A percentile compares a stretch with the other conserved stretches of the same genome.
phyloP scores from a whole-genome alignment of 2,888 invertebrate genomes.

The Agrochola macilenta region DNA sequence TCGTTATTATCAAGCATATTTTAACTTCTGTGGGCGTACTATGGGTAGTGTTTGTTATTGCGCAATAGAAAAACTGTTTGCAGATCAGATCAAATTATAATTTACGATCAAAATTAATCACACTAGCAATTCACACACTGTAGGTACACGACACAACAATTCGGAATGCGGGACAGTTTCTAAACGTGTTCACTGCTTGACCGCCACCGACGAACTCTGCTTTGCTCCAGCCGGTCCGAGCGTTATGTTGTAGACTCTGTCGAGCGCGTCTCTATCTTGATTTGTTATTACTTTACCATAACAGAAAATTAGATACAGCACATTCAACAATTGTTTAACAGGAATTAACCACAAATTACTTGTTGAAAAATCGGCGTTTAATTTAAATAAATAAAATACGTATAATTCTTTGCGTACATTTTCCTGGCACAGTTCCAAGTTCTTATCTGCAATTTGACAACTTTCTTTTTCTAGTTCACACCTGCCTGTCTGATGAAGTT shows the following conservation, averaged over 20 bases:
- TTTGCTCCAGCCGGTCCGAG: too few species aligned
- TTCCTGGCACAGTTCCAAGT: slow-evolving; percentile 40
- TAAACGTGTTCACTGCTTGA: too few species aligned
- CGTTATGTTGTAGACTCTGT: too few species aligned
- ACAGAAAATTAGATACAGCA: neutral
- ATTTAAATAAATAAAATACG: slow-evolving; percentile 34
- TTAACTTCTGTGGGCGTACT: too few species aligned
- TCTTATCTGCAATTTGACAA: slow-evolving; percentile 43
- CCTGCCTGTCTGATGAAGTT: slow-evolving; percentile 17
- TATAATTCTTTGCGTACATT: slow-evolving; percentile 18
- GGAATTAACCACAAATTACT: slow-evolving; percentile 31
- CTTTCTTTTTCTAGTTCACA: slow-evolving; percentile 28
- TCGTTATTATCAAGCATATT: too few species aligned
- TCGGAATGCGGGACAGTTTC: too few species aligned
- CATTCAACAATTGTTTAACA: neutral
- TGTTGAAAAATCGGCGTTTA: slow-evolving; percentile 14
- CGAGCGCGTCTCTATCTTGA: neutral
- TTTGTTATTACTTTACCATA: neutral
- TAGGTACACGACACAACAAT: too few species aligned
- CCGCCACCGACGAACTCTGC: too few species aligned
- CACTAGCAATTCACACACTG: too few species aligned
- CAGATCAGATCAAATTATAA: neutral
- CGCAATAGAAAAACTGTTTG: too few species aligned
- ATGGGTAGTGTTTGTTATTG: too few species aligned
- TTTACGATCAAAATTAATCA: too few species aligned